Evolutionary conservation across 2,888 invertebrate genomes (phyloP).

Genomic region (Pandemis cinnamomeana): DNA sequence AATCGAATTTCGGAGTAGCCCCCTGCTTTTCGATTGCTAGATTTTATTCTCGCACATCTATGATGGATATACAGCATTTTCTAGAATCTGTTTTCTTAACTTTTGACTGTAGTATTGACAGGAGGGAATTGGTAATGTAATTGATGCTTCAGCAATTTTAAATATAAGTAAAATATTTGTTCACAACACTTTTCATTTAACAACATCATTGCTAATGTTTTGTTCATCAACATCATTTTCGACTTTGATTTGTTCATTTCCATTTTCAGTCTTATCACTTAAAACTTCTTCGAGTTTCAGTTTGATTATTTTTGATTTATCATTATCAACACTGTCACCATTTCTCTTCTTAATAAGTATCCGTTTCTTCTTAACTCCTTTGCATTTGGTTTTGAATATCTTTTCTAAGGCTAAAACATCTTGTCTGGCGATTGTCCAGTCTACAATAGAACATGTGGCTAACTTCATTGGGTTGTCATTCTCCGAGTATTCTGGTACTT

Average conservation of each 20-base stretch:
- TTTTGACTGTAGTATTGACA: too few relatives aligned
- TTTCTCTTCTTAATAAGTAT: conserved; percentile 68
- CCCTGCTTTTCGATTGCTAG: too few relatives aligned
- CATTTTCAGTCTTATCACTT: conserved; percentile 43
- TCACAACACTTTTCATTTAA: neutral
- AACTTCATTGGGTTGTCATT: conserved; percentile 87
- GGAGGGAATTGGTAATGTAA: neutral
- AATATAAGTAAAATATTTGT: too few relatives aligned
- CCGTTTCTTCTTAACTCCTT: conserved; percentile 77
- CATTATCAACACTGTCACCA: conserved; percentile 44
- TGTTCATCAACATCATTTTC: conserved; percentile 1
- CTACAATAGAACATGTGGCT: conserved; percentile 76
- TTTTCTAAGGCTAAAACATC: conserved; percentile 86
- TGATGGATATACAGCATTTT: too few relatives aligned
- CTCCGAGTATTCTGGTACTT: conserved; percentile 89
- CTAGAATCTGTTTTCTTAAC: too few relatives aligned
- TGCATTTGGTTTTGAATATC: conserved; percentile 79
- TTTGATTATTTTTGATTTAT: conserved; percentile 68
- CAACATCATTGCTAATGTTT: neutral
- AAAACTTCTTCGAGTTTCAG: conserved; percentile 57
- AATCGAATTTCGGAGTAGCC: too few relatives aligned
- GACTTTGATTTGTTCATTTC: conserved; percentile 36
- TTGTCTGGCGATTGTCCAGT: conserved; percentile 89
- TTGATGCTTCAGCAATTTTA: neutral
- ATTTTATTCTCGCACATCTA: too few relatives aligned